These are phyloP conservation scores for Hippotragus niger DNA, from an alignment of 2,113 vertebrate species.

Conservation along the genomic window DNA sequence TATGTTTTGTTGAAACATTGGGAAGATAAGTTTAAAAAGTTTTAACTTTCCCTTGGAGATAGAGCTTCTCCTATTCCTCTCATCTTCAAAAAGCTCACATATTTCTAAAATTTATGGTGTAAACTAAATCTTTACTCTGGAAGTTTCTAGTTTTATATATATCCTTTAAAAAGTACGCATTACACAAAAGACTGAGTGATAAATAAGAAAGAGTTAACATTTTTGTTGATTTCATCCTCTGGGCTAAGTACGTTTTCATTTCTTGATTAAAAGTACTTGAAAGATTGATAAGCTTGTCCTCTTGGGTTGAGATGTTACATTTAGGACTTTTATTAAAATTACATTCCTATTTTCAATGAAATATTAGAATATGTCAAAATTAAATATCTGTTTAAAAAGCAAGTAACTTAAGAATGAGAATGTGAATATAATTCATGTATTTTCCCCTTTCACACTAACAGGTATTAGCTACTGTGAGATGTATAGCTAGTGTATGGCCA, in stretches of 20 bases:
- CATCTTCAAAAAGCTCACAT: neutral
- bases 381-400: conserved; percentile 1
- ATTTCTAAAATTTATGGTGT: neutral
- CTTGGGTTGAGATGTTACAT: neutral
- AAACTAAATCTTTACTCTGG: neutral
- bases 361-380: conserved; percentile 16
- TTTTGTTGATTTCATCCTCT: conserved; percentile 47
- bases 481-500: neutral
- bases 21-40: neutral
- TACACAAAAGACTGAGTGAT: neutral
- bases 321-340: neutral
- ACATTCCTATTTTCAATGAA: neutral
- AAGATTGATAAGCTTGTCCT: conserved; percentile 8
- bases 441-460: neutral
- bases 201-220: neutral
- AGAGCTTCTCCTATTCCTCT: neutral
- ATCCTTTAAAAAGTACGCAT: neutral
- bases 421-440: neutral
- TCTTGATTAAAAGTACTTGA: neutral
- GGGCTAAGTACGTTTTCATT: conserved; percentile 8
- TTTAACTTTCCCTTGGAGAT: neutral
- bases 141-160: neutral
- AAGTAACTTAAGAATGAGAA: neutral
- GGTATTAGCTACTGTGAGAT: neutral
- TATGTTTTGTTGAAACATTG: neutral